Base-by-base conservation (phyloP, 2,888 invertebrate genomes). In the Disparrhopalites patrizii region DNA sequence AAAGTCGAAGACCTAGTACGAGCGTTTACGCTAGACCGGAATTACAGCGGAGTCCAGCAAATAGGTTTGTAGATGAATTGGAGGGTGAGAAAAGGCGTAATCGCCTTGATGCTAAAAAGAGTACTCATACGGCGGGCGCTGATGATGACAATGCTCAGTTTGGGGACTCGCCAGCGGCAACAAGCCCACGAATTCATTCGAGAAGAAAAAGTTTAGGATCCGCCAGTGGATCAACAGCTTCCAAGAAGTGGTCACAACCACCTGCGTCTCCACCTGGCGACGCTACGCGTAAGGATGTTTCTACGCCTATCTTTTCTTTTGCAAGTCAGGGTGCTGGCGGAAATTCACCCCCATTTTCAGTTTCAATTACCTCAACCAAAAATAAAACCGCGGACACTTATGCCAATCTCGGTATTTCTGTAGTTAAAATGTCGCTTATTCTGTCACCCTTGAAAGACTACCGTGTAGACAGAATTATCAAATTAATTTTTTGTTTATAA, bases 1-100 rank as follows among this genome's bases (percentile, higher is more conserved):
- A 33, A 25, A 30, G 51, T n/a, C 61, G 61, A 3, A 28, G 51
- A 10, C 27, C 61, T 2, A 61, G 61, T 51, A 25, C 31, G n/a
- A n/a, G n/a, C n/a, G n/a, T n/a, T n/a, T n/a, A n/a, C n/a, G n/a
- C n/a, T n/a, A n/a, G n/a, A n/a, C n/a, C n/a, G n/a, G n/a, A n/a
- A n/a, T n/a, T n/a, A n/a, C n/a, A n/a, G n/a, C n/a, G n/a, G n/a
- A n/a, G n/a, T n/a, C 4, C n/a, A n/a, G n/a, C n/a, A n/a, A n/a
- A n/a, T n/a, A n/a, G n/a, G n/a, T 20, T 40, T 1, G 13, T 10
- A 15, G 36, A 51, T 7, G 27, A 23, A 10, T 10, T 18, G 5
- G 61, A 7, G 7, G 18, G 18, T 7, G 27, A 5, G 18, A 63
- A 63, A 23, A 8, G 43, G 7, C 38, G 23, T 30, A 54, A 55